A percentile compares a stretch with the other conserved stretches of the same genome.
Evolutionary conservation across 2,797 vertebrate genomes (phyloP).

Genomic region (Propithecus perrieri): DNA sequence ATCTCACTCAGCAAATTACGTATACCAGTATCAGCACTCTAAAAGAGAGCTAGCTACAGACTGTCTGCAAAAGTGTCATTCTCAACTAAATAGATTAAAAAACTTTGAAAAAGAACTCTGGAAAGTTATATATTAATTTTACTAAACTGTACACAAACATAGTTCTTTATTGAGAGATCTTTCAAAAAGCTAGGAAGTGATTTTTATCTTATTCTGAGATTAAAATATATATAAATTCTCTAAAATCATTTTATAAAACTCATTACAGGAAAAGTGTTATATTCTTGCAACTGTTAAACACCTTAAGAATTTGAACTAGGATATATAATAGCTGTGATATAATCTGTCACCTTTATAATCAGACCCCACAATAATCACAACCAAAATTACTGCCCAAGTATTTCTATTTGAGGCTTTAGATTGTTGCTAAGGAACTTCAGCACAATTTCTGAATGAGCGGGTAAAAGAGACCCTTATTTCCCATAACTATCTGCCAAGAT

Average conservation of each 20-base stretch:
- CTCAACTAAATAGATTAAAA: background rate
- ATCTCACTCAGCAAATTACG: background rate
- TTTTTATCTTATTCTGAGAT: constrained; percentile 51
- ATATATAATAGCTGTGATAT: constrained; percentile 10
- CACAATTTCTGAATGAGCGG: constrained; percentile 57
- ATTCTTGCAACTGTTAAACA: background rate
- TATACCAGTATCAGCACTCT: background rate
- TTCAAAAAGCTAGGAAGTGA: constrained; percentile 15
- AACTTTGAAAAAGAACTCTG: constrained; percentile 40
- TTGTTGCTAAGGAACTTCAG: constrained; percentile 69
- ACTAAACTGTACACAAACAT: background rate
- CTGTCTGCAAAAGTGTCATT: background rate
- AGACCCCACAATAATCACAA: constrained; percentile 53
- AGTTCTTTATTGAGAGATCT: constrained; percentile 30
- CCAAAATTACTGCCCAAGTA: constrained; percentile 51
- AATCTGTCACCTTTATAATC: constrained; percentile 26
- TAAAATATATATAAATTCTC: constrained; percentile 37
- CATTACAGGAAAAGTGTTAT: background rate
- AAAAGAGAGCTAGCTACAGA: background rate
- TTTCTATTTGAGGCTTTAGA: constrained; percentile 32
- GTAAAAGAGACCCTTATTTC: constrained; percentile 62
- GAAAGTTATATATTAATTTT: background rate
- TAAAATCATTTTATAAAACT: constrained; percentile 45
- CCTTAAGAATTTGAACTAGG: constrained; percentile 31
- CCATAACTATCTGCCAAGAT: constrained; percentile 38